Conservation (phyloP, 2,113 vertebrate species). For the Pimephales promelas region DNA sequence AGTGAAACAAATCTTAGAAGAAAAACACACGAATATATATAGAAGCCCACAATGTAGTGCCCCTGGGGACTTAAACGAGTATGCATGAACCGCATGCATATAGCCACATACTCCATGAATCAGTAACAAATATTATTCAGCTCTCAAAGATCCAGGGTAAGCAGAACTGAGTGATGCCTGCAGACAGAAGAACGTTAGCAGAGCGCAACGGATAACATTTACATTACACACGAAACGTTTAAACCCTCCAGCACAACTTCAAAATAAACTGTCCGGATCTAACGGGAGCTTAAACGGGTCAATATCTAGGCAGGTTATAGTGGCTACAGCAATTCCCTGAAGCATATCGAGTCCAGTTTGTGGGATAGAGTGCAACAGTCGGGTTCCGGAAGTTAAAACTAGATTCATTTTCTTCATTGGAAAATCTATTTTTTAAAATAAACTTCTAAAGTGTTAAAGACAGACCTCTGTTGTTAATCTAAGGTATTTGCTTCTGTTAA, state of each 20-base stretch:
- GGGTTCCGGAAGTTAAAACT: no score
- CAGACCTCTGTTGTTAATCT: no score
- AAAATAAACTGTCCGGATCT: constrained; percentile 7
- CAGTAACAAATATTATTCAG: neutral
- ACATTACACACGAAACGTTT: neutral
- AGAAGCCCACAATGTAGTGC: neutral
- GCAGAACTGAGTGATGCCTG: neutral
- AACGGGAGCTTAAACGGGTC: neutral
- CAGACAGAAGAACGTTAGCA: neutral
- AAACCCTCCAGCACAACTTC: neutral
- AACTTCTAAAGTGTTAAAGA: no score
- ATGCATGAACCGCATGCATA: neutral
- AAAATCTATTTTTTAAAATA: no score
- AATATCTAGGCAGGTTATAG: neutral
- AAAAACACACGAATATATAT: no score
- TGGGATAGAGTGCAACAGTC: no score
- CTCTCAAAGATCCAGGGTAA: neutral
- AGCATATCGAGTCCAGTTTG: neutral
- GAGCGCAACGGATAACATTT: neutral
- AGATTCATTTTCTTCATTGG: no score
- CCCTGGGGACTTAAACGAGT: neutral
- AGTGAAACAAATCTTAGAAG: neutral
- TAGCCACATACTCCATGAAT: neutral
- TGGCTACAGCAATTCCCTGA: neutral
- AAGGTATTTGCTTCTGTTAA: no score